Evolutionary conservation across 2,797 vertebrate species (phyloP), one percentile per base, ranked within the genome.

Genomic region (Coccyzus lansbergi): DNA sequence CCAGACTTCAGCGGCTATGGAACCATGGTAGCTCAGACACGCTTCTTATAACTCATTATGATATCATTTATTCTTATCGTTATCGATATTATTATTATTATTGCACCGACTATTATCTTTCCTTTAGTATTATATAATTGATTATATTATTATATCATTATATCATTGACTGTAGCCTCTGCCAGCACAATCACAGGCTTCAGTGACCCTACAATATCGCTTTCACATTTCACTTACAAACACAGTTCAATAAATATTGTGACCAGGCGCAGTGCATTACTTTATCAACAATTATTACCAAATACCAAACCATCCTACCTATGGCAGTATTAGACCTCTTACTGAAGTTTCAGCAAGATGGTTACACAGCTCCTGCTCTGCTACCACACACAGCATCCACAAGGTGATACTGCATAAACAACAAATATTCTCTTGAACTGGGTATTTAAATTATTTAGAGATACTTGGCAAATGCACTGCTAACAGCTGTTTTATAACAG

Each of bases 401-500:
- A 53, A 76, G 59, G 83, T 36, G 48, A 90, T 88, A 74, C 21
- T 38, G 88, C 77, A 76, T 67, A 86, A 92, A 82, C 78, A 95
- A 84, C 77, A 83, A 92, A 74, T 44, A 83, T 91, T 93, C 93
- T 67, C 86, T 94, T 94, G 38, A 93, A 93, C 74, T 34, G 6
- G 14, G 63, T 63, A 86, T 84, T 88, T 94, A 77, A 86, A 92
- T 95, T 94, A 96, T 94, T 95, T 88, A 94, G 58, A 92, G 77
- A 42, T 67, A 74, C 67, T 93, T 92, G 78, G 81, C 26, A 26
- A 85, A 84, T 70, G 78, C 5, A 2, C 53, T 4, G 51, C 79
- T 93, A 95, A 92, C 91, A 90, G 83, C 86, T 95, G 94, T 84
- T 93, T 95, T 84, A 58, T 92, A 93, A 92, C 81, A 94, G 77